Base-by-base conservation (phyloP, 2,888 invertebrate species). In the Mimumesa dahlbomi region DNA sequence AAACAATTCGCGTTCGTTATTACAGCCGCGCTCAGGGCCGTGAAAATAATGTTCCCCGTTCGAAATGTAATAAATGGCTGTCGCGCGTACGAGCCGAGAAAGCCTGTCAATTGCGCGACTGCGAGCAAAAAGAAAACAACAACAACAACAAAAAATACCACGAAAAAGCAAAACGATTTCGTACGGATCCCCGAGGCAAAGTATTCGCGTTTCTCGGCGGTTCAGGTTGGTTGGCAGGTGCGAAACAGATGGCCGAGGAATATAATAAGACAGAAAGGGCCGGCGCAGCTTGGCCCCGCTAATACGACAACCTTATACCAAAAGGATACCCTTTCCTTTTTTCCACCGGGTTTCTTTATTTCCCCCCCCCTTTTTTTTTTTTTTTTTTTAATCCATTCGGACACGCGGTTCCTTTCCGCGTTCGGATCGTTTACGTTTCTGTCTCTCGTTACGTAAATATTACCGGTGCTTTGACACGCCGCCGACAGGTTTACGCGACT, bases 161-260 rank as follows among this genome's bases (percentile, higher is more conserved):
- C n/a, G n/a, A n/a, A n/a, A 34, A n/a, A n/a, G 34, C 22, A 46
- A 25, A 19, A 22, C 40, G 38, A 42, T 42, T n/a, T 18, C 29
- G 64, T 52, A n/a, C n/a, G n/a, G 64, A 45, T 38, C 13, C 45
- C 45, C 22, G 22, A 42, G 19, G n/a, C 48, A 25, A 31, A 42
- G 36, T 31, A 48, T 54, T 49, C 66, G 67, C 16, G 56, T 67
- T 66, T 13, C 56, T 67, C 16, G 36, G 14, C 31, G 63, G 46
- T 56, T 56, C 45, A 22, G 66, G 66, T 19, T 83, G 25, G 77
- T 82, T 83, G 83, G 87, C 88, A 88, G 88, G 87, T 88, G 88
- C 85, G 81, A 87, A 88, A 86, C 88, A 88, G 88, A 88, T 88
- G 88, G 86, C 68, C 65, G 53, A 46, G 53, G 59, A 73, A 79